phyloP scores from a whole-genome alignment of 2,113 vertebrate species.

The Epinephelus moara region DNA sequence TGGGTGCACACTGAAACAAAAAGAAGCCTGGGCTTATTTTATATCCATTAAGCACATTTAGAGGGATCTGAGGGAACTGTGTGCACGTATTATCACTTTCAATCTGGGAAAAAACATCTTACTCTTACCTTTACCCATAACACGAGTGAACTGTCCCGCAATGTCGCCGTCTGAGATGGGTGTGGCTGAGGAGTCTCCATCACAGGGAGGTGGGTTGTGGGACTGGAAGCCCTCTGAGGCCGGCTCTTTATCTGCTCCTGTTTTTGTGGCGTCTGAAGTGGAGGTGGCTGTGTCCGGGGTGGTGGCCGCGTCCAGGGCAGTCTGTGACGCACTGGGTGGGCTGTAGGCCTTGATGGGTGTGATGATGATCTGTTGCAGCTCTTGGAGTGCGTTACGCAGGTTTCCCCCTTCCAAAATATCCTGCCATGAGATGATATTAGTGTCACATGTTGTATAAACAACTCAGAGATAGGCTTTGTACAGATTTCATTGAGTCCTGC shows the following conservation, averaged over 20 bases:
- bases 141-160: slow-evolving; percentile 94
- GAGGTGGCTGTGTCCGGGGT: slow-evolving; percentile 67
- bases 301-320: slow-evolving; percentile 66
- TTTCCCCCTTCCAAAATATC: slow-evolving; percentile 96
- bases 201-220: slow-evolving; percentile 87
- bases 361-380: slow-evolving; percentile 93
- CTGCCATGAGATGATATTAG: slow-evolving; percentile 70
- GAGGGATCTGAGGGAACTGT: background rate
- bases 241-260: slow-evolving; percentile 85
- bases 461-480: background rate
- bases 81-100: background rate
- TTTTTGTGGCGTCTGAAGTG: slow-evolving; percentile 79
- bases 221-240: slow-evolving; percentile 85
- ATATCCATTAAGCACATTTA: background rate
- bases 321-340: slow-evolving; percentile 80
- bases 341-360: slow-evolving; percentile 93
- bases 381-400: slow-evolving; percentile 92
- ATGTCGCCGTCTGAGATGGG: slow-evolving; percentile 93
- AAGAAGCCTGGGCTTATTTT: background rate
- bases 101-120: background rate
- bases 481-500: background rate
- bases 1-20: slow-evolving; percentile 90
- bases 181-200: slow-evolving; percentile 88
- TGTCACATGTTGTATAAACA: background rate
- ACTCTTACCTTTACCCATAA: slow-evolving; percentile 94